These are phyloP conservation scores for Callipepla squamata DNA, from an alignment of 2,113 vertebrate genomes.

Conservation along the genomic window DNA sequence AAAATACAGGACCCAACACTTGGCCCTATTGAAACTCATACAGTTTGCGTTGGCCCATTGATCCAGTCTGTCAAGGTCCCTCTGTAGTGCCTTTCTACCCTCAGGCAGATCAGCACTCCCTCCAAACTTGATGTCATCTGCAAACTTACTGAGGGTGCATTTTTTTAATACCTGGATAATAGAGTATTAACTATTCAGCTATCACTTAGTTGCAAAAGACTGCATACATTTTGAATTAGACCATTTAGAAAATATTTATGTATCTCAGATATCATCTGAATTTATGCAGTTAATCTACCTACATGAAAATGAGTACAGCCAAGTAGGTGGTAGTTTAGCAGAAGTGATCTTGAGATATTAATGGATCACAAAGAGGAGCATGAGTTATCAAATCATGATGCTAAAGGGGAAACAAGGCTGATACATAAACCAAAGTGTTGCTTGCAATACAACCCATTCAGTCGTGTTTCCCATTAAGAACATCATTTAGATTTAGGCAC, in stretches of 20 bases:
- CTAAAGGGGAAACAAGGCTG: not conserved
- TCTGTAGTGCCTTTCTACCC: too few relatives aligned
- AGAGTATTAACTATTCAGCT: not conserved
- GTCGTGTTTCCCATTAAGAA: not conserved
- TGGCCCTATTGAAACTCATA: too few relatives aligned
- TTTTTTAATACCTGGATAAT: not conserved
- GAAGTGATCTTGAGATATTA: not conserved
- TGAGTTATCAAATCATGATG: not conserved
- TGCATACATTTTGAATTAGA: not conserved
- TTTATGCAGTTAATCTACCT: not conserved
- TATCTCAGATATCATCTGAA: not conserved
- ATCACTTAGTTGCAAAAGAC: not conserved
- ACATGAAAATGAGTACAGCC: not conserved
- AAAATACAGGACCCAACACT: too few relatives aligned
- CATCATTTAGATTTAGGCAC: not conserved
- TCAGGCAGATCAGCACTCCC: too few relatives aligned
- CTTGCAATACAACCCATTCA: not conserved
- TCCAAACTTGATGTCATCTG: too few relatives aligned
- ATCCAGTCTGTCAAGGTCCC: too few relatives aligned
- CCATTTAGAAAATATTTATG: not conserved
- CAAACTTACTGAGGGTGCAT: too few relatives aligned
- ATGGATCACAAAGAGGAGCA: not conserved
- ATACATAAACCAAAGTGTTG: not conserved
- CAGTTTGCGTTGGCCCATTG: too few relatives aligned
- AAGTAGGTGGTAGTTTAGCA: not conserved